Base-by-base conservation (phyloP, 2,888 invertebrate genomes). In the Pheosia gnoma region DNA sequence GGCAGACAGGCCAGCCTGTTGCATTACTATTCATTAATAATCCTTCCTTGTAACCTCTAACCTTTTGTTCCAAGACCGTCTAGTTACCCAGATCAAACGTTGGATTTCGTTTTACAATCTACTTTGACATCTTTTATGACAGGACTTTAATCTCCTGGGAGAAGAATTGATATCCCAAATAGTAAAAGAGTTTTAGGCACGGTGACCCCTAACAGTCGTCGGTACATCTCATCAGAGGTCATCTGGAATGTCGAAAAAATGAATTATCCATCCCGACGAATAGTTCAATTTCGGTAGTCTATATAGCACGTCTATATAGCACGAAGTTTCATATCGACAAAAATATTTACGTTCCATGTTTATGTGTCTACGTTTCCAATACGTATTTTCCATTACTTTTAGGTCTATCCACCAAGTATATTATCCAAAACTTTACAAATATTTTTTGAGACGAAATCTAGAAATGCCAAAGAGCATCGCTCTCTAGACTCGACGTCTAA, bases 11-110 rank as follows among this genome's bases (percentile, higher is more conserved):
- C 10, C 37, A 45, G 52, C 39, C 59, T 39, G 61, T 60, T 47
- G 54, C 57, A 62, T 74, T 65, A 68, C 68, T 68, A 71, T 68
- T 74, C 69, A 76, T 59, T 54, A 41, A 45, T 59, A 60, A 65
- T 65, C 67, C 66, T 68, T 61, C 65, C 63, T 68, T 61, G 4
- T 5, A 37, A 36, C 53, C 36, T 37, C 9, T 53, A 38, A 38
- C 10, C 10, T 53, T 47, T 53, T 10, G 11, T 10, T 37, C n/a
- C 53, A 53, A 37, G 10, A 37, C 53, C n/a, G n/a, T 3, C 47
- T 47, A 9, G 9, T 11, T 47, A 47, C 6, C n/a, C 38, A 53
- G 37, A 53, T 36, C 49, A n/a, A 49, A n/a, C 10, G 3, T n/a
- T 49, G n/a, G 8, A 49, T 4, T 13, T 4, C n/a, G 49, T 49